Base-by-base conservation (phyloP, 2,888 invertebrate genomes). In the Pandemis cinnamomeana region DNA sequence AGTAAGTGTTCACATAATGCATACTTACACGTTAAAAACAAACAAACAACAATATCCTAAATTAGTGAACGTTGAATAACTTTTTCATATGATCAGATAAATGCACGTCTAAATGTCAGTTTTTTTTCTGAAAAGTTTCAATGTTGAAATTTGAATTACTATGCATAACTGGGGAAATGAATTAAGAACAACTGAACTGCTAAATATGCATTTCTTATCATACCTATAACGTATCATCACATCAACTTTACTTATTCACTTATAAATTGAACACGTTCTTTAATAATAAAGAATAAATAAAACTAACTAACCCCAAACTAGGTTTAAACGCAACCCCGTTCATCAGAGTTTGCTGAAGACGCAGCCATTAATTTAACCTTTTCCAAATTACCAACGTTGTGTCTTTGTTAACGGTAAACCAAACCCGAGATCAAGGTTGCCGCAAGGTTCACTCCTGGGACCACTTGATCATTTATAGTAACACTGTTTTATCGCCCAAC, bases 381-480 rank as follows among this genome's bases (percentile, higher is more conserved):
- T 8, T 20, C n/a, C 27, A n/a, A 66, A 66, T 51, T 51, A 66
- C 46, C 3, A 51, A 13, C 27, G 55, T 27, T 13, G 55, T 27
- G 15, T 51, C 48, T 66, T 36, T 10, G 44, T 20, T 51, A 8
- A 66, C 66, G 27, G 27, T 66, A 66, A 48, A 48, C 64, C 48
- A 64, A 66, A 66, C n/a, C 51, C 51, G 48, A 46, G 63, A 20
- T 20, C 51, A 48, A 51, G 27, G 11, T 66, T 48, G 48, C 44
- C 44, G 20, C 46, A 20, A 46, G 46, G 20, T 13, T 48, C 48
- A 36, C 55, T 67, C 55, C 27, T 58, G 67, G 67, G 67, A 58
- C 53, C 55, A 58, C 42, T 67, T 4, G 6, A 67, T 67, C 44
- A 58, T 44, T 36, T 55, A 42, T 55, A 20, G 36, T n/a, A 15